Base-by-base conservation (phyloP, 2,888 invertebrate species). In the Ecdyonurus torrentis region DNA sequence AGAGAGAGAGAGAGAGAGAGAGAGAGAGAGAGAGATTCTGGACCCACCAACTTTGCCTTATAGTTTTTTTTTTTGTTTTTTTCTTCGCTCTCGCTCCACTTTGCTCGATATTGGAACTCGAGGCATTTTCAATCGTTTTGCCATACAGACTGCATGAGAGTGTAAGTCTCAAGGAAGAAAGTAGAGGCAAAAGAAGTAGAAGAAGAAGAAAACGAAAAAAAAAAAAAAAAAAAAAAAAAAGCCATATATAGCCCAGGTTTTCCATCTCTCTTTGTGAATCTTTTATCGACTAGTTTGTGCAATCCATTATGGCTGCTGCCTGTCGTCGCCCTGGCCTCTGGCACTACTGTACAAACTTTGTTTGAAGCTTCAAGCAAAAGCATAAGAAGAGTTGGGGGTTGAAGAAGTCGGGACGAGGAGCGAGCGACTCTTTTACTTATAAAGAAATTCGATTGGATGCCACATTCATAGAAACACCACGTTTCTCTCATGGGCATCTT, bases 281-380 rank as follows among this genome's bases (percentile, higher is more conserved):
- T 55, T 55, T 55, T 55, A 55, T 55, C 55, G 55, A 55, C 55
- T 55, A 55, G 55, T 55, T 55, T 55, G 55, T 55, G 55, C 55
- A 55, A 55, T 55, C 55, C 55, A 55, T 55, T 55, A 55, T 55
- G 55, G 55, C 55, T 55, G 55, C 55, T 20, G 55, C 55, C 55
- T 20, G 55, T n/a, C n/a, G 55, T n/a, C 22, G 55, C 55, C 55
- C 7, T 37, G 7, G 19, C 20, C n/a, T 5, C 55, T n/a, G 7
- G 15, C n/a, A n/a, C 7, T n/a, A 22, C 55, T 55, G 55, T 55
- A 22, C 55, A 55, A 55, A 55, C 55, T 55, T 55, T 55, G 55
- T 55, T 55, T 55, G 55, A 55, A 55, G 55, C 55, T 55, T 55
- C 22, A 20, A 20, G 19, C 55, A 55, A 50, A 50, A 50, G 18